Evolutionary conservation across 1,140 invertebrate genomes (phyloP).

Genomic region (Gryon sp.): DNA sequence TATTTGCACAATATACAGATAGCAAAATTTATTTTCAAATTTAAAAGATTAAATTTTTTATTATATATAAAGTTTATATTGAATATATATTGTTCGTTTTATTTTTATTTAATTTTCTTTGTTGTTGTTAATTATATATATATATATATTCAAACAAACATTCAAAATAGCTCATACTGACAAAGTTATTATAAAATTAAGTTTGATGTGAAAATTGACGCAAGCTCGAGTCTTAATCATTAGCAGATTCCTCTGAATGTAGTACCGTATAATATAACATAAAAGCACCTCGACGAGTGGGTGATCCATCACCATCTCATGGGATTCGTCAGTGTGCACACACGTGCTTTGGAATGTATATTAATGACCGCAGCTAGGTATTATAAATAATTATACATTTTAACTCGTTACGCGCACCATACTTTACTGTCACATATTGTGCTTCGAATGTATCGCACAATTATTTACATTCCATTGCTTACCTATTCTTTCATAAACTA

Average conservation of each 20-base stretch:
- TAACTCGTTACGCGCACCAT: constrained; percentile 7
- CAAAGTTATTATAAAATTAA: constrained; percentile 38
- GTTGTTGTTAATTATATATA: too few relatives aligned
- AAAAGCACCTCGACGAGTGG: constrained; percentile 19
- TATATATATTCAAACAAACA: constrained; percentile 7
- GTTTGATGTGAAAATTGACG: constrained; percentile 26
- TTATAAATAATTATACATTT: constrained; percentile 70
- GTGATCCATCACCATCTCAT: constrained; percentile 58
- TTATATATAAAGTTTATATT: too few relatives aligned
- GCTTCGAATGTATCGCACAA: neutral
- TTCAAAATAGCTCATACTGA: constrained; percentile 5
- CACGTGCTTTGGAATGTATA: constrained; percentile 66
- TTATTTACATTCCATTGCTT: constrained; percentile 12
- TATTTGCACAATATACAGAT: too few relatives aligned
- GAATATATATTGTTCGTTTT: too few relatives aligned
- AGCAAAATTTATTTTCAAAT: too few relatives aligned
- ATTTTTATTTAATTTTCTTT: too few relatives aligned
- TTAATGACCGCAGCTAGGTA: constrained; percentile 64
- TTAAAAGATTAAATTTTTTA: too few relatives aligned
- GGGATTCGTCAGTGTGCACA: constrained; percentile 53
- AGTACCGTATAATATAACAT: constrained; percentile 3
- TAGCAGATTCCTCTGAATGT: constrained; percentile 7
- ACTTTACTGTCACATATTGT: constrained; percentile 1
- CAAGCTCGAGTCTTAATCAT: constrained; percentile 32
- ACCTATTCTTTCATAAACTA: neutral